Percentiles rank a stretch among this genome's conserved stretches.
phyloP scores from a whole-genome alignment of 2,797 vertebrate species.

The Fringilla coelebs region DNA sequence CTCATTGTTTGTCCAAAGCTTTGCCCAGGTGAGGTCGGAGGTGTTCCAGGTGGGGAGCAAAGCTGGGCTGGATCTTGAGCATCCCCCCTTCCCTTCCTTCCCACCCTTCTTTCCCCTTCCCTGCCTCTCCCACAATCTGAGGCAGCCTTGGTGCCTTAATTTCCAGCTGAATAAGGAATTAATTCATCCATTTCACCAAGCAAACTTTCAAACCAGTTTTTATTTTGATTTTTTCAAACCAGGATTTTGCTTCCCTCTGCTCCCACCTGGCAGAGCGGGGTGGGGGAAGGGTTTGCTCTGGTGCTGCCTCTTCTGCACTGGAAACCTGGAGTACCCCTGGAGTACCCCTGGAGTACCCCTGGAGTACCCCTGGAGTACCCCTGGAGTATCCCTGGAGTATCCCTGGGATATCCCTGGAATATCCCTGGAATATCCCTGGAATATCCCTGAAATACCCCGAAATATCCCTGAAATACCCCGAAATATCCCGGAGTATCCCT shows the following conservation, averaged over 20 bases:
- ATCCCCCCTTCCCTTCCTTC: background rate
- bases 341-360: background rate
- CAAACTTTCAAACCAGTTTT: background rate
- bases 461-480: too few relatives aligned
- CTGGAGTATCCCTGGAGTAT: background rate
- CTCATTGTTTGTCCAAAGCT: background rate
- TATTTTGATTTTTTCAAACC: background rate
- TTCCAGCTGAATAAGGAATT: background rate
- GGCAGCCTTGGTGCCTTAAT: background rate
- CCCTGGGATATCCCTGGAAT: too few relatives aligned
- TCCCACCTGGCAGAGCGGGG: background rate
- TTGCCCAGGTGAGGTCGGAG: background rate
- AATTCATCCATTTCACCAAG: background rate
- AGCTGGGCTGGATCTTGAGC: background rate
- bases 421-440: too few relatives aligned
- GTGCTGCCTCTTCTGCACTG: background rate
- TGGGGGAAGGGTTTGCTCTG: background rate
- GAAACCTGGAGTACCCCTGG: background rate
- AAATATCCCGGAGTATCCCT: too few relatives aligned
- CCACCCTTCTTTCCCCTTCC: background rate
- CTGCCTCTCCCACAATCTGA: background rate
- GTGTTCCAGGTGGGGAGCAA: background rate
- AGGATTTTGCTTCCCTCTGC: background rate
- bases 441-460: too few relatives aligned
- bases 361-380: background rate